Percentiles rank a stretch among this genome's conserved stretches.
These are phyloP conservation scores for Bombus terrestris DNA, from an alignment of 1,140 invertebrate genomes.

Conservation along the genomic window DNA sequence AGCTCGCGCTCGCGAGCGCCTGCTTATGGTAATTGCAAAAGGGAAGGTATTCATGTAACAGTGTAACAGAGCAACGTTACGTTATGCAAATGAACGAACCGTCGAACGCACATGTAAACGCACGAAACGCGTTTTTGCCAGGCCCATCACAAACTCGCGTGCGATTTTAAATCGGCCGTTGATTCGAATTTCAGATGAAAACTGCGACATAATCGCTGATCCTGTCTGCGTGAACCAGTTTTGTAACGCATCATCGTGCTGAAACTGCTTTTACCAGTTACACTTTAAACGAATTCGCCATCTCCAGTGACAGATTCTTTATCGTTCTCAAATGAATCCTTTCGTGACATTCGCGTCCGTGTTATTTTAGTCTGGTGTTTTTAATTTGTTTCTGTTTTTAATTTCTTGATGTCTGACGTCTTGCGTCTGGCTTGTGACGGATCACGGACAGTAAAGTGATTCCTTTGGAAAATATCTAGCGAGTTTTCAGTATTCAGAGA, in stretches of 20 bases:
- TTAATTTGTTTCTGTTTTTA: no score
- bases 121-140: background rate
- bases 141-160: background rate
- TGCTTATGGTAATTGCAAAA: constrained; percentile 32
- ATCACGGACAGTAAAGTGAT: no score
- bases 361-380: no score
- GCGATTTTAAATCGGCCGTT: constrained; percentile 20
- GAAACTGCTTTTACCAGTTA: background rate
- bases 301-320: background rate
- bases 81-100: constrained; percentile 39
- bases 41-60: constrained; percentile 25
- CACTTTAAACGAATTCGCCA: background rate
- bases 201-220: background rate
- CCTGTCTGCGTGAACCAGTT: no score
- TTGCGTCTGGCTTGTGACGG: no score
- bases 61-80: constrained; percentile 18
- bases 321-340: background rate
- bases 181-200: constrained; percentile 28
- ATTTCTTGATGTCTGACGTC: no score
- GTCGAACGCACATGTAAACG: constrained; percentile 32
- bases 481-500: background rate
- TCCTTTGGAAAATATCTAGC: no score
- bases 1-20: background rate
- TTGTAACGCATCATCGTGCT: no score
- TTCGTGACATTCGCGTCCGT: background rate